These are phyloP conservation scores for Thaumatotibia leucotreta DNA, from an alignment of 1,140 invertebrate species.

Conservation along the genomic window DNA sequence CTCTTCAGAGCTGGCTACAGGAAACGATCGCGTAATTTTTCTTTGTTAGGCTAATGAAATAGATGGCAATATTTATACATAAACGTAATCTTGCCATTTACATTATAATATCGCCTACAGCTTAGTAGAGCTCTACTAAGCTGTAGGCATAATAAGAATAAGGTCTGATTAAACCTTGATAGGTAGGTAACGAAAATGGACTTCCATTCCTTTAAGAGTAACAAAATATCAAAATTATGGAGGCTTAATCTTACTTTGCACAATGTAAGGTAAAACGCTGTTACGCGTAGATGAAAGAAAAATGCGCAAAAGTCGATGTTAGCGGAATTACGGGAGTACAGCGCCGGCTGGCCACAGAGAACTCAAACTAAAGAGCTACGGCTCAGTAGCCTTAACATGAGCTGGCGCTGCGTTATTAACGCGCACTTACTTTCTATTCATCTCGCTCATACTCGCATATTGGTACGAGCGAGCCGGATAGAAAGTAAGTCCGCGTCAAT, in stretches of 20 bases:
- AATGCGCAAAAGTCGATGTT: constrained; percentile 4
- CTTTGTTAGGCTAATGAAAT: too few relatives aligned
- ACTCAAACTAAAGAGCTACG: neutral
- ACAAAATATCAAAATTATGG: neutral
- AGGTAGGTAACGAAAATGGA: neutral
- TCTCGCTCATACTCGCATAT: too few relatives aligned
- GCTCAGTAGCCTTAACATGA: too few relatives aligned
- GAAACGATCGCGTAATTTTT: too few relatives aligned
- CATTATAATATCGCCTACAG: too few relatives aligned
- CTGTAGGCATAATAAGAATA: neutral
- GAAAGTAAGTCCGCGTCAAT: too few relatives aligned
- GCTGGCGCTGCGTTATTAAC: too few relatives aligned
- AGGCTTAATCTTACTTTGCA: neutral
- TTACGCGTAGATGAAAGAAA: constrained; percentile 2
- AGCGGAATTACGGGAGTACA: neutral
- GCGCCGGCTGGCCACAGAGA: neutral
- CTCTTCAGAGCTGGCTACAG: too few relatives aligned
- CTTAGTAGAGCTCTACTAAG: too few relatives aligned
- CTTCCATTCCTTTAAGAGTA: neutral
- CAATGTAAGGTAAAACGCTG: neutral
- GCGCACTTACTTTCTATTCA: too few relatives aligned
- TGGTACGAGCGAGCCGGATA: too few relatives aligned
- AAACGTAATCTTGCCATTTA: neutral
- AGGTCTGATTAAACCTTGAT: neutral
- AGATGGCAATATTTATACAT: neutral